Evolutionary conservation across 1,140 invertebrate species (phyloP), one percentile per base, ranked within the genome.

Genomic region (Ctenoplectra terminalis): DNA sequence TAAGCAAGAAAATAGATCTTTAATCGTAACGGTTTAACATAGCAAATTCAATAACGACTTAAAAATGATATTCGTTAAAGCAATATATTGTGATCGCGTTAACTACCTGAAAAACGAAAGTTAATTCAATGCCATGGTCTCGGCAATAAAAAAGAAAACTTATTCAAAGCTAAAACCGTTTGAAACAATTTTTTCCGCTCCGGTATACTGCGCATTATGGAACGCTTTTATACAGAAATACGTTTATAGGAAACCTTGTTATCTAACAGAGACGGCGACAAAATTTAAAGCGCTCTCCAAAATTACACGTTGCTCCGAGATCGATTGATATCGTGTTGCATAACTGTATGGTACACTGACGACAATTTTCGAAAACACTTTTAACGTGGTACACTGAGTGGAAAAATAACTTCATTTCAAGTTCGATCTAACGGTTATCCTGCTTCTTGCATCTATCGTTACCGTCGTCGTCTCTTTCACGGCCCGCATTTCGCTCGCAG

Each of bases 371-470:
- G 17, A 46, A 67, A 86, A 82, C 61, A 66, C 63, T 78, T 70
- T 54, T 67, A 48, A 74, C 77, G 52, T 7, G 31, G 46, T 4
- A 61, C 46, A 26, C 37, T 0, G 52, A 58, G 29, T 20, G 61
- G 60, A 43, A 67, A 64, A 60, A 54, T 85, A 85, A 85, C 84
- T 63, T 81, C 40, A 66, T 85, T 84, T 50, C 63, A 43, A 43
- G 69, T 64, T 75, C 77, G 58, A 81, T 81, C 69, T 37, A 70
- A 54, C 54, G 60, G 40, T 69, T 52, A 34, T 13, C 56, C n/a
- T 9, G 40, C 9, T 84, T 37, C 43, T 64, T 46, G 37, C 63
- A 29, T 48, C 40, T 13, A n/a, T 40, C n/a, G 34, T 79, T 70
- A 9, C 29, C 63, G 13, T 56, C 31, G 56, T 26, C 56, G 17